Conservation (phyloP, 2,888 invertebrate species). For the Drosophila ezoana region DNA sequence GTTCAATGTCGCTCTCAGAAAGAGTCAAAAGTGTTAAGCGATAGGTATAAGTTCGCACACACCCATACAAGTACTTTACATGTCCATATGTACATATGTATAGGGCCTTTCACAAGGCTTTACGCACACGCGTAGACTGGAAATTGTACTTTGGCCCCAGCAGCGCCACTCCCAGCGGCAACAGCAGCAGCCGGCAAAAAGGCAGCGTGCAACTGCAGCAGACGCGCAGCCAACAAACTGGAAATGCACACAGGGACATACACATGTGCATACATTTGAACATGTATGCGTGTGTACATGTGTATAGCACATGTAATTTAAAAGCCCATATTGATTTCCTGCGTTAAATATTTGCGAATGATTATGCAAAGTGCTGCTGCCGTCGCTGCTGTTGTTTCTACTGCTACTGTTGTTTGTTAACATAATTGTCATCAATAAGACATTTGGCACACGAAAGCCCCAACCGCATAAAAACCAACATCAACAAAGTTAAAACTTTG, state of each 20-base stretch:
- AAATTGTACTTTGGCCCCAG: constrained; percentile 73
- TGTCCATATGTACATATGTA: background rate
- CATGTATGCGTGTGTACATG: constrained; percentile 6
- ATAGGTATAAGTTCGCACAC: constrained; percentile 20
- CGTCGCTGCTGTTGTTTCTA: constrained; percentile 1
- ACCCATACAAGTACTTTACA: background rate
- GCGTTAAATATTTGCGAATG: constrained; percentile 61
- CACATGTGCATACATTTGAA: background rate
- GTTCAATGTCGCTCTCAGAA: constrained; percentile 46
- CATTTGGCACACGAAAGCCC: constrained; percentile 51
- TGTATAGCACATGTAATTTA: constrained; percentile 48
- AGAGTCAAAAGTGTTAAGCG: constrained; percentile 13
- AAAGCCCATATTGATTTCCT: constrained; percentile 61
- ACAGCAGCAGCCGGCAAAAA: constrained; percentile 41
- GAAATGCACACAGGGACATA: constrained; percentile 32
- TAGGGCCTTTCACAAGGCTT: constrained; percentile 52
- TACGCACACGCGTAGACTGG: constrained; percentile 38
- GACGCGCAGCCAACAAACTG: constrained; percentile 43
- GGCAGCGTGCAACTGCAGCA: constrained; percentile 42
- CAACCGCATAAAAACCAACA: constrained; percentile 20
- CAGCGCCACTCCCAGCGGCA: constrained; percentile 60
- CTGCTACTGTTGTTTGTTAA: constrained; percentile 26
- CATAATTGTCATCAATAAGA: constrained; percentile 26
- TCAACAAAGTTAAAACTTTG: constrained; percentile 23
- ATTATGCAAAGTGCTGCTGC: constrained; percentile 38